Evolutionary conservation across 2,888 invertebrate species (phyloP).

Genomic region (Drosophila lacicola): DNA sequence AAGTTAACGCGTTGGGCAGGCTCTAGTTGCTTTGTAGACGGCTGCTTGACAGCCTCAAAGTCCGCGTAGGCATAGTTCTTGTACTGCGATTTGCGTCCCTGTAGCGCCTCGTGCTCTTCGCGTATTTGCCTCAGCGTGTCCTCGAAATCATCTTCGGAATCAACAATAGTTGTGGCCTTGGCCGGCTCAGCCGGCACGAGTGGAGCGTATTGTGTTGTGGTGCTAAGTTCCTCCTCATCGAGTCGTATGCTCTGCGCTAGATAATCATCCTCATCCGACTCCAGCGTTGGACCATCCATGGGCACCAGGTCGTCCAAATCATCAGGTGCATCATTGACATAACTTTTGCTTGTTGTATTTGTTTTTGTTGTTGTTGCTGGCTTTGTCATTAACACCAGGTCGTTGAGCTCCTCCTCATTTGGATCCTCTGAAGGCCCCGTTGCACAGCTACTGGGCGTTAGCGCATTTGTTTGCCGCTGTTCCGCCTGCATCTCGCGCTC

Average conservation of each 20-base stretch:
- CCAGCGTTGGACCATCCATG: constrained; percentile 11
- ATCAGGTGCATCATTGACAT: constrained; percentile 50
- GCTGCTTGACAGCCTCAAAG: constrained; percentile 69
- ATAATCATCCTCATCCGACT: constrained; percentile 57
- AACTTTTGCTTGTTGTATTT: constrained; percentile 13
- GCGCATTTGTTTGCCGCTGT: constrained; percentile 4
- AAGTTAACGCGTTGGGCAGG: constrained; percentile 47
- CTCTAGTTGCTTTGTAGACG: constrained; percentile 7
- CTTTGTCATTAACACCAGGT: constrained; percentile 36
- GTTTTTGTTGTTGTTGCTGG: constrained; percentile 1
- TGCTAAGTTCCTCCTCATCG: constrained; percentile 52
- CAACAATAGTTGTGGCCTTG: constrained; percentile 14
- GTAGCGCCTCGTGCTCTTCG: constrained; percentile 77
- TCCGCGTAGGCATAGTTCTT: constrained; percentile 76
- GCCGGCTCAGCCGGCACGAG: constrained; percentile 1
- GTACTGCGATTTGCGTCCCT: constrained; percentile 79
- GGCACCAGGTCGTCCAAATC: constrained; percentile 54
- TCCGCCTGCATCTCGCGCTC: constrained; percentile 75
- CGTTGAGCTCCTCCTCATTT: constrained; percentile 34
- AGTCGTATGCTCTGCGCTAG: constrained; percentile 66
- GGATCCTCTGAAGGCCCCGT: constrained; percentile 26
- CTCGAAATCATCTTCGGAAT: constrained; percentile 74
- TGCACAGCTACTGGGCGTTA: constrained; percentile 27
- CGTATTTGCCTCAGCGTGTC: constrained; percentile 81
- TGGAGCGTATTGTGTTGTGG: constrained; percentile 23